Percentiles rank a stretch among this genome's conserved stretches.
phyloP scores from a whole-genome alignment of 2,113 vertebrate species.

The Passer montanus region DNA sequence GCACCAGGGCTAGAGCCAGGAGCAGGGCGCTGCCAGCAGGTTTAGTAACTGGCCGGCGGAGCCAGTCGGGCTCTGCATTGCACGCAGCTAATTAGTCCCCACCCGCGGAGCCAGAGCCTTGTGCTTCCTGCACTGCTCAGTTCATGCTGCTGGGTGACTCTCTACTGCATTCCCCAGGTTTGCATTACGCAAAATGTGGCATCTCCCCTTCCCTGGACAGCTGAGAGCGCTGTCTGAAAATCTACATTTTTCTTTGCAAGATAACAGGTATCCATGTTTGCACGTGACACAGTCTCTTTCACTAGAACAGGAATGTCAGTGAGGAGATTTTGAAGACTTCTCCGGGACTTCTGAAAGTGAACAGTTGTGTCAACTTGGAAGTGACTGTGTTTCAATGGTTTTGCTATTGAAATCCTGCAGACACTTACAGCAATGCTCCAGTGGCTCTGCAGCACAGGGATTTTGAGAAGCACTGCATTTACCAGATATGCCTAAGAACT shows the following conservation, averaged over 20 bases:
- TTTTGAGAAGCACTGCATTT: not conserved
- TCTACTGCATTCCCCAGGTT: not conserved
- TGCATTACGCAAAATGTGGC: not conserved
- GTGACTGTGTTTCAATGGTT: not conserved
- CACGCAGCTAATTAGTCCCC: not conserved
- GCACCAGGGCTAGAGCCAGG: conserved; percentile 48
- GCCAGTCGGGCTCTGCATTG: not conserved
- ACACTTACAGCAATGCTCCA: not conserved
- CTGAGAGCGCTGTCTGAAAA: not conserved
- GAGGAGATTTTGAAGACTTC: not conserved
- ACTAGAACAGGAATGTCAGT: not conserved
- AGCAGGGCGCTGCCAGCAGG: not conserved
- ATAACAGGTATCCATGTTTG: not conserved
- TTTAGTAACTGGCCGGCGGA: not conserved
- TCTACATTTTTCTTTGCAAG: not conserved
- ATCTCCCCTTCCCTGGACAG: not conserved
- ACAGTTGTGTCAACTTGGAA: not conserved
- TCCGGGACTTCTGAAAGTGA: not conserved
- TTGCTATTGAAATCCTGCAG: not conserved
- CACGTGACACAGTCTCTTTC: not conserved
- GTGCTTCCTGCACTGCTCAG: not conserved
- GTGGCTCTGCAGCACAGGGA: not conserved
- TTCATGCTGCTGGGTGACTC: not conserved
- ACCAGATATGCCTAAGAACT: not conserved
- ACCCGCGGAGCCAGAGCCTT: not conserved